Percentiles rank a stretch among this genome's conserved stretches.
Evolutionary conservation across 2,888 invertebrate genomes (phyloP).

Genomic region (Ectobius pallidus): DNA sequence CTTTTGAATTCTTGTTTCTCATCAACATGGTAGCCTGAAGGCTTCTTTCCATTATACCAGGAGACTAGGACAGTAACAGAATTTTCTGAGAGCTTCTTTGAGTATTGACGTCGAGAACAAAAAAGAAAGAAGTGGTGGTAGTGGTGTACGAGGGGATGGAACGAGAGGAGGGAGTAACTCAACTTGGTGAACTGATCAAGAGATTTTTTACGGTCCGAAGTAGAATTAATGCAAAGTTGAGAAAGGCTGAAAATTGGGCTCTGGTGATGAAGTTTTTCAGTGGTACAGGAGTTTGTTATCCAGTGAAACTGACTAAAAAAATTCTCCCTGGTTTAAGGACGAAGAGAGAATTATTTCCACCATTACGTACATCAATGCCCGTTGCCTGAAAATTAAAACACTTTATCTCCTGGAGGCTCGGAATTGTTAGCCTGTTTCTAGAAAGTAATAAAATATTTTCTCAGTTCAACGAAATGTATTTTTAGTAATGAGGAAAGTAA

Average conservation of each 20-base stretch:
- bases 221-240: conserved; percentile 13
- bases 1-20: conserved; percentile 24
- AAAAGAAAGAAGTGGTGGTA: not conserved
- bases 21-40: not conserved
- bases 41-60: not conserved
- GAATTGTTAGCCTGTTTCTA: no score
- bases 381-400: not conserved
- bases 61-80: not conserved
- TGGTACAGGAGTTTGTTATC: not conserved
- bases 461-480: no score
- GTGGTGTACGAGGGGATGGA: not conserved
- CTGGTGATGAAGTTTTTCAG: no score
- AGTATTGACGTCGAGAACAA: no score
- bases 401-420: not conserved
- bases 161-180: not conserved
- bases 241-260: no score
- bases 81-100: conserved; percentile 28
- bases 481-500: no score
- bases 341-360: not conserved
- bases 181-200: conserved; percentile 3
- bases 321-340: not conserved
- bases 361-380: not conserved
- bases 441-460: no score
- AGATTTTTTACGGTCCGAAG: not conserved
- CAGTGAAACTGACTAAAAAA: not conserved